phyloP scores from a whole-genome alignment of 64 coral and sea anemone genomes.

The Anthopleura sola region DNA sequence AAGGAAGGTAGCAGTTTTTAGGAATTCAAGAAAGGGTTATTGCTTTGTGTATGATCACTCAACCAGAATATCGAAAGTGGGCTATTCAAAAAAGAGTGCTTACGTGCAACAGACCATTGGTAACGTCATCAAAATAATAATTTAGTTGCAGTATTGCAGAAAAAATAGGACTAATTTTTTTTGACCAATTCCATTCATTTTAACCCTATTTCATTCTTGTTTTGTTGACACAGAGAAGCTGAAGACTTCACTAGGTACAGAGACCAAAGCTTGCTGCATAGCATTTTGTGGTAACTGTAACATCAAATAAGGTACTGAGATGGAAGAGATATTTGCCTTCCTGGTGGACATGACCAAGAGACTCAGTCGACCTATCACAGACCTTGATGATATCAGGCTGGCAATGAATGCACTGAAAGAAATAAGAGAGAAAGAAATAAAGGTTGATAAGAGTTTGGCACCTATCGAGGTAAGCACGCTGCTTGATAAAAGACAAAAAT shows the following conservation, averaged over 20 bases:
- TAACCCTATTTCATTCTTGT: not conserved
- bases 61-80: too few relatives aligned
- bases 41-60: too few relatives aligned
- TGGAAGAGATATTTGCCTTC: constrained; percentile 92
- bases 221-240: constrained; percentile 50
- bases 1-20: too few relatives aligned
- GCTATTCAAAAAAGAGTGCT: too few relatives aligned
- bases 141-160: too few relatives aligned
- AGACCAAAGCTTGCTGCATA: constrained; percentile 84
- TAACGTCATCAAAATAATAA: too few relatives aligned
- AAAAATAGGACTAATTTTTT: too few relatives aligned
- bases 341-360: constrained; percentile 93
- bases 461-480: constrained; percentile 71
- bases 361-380: constrained; percentile 90
- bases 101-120: too few relatives aligned
- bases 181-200: too few relatives aligned
- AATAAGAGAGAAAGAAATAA: constrained; percentile 86
- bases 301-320: constrained; percentile 80
- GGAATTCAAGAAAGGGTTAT: too few relatives aligned
- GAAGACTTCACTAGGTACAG: constrained; percentile 78
- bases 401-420: constrained; percentile 86
- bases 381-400: constrained; percentile 89
- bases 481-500: too few relatives aligned
- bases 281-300: constrained; percentile 81
- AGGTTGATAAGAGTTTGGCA: constrained; percentile 90